phyloP scores from a whole-genome alignment of 2,888 invertebrate species.

The Ligdia adustata region DNA sequence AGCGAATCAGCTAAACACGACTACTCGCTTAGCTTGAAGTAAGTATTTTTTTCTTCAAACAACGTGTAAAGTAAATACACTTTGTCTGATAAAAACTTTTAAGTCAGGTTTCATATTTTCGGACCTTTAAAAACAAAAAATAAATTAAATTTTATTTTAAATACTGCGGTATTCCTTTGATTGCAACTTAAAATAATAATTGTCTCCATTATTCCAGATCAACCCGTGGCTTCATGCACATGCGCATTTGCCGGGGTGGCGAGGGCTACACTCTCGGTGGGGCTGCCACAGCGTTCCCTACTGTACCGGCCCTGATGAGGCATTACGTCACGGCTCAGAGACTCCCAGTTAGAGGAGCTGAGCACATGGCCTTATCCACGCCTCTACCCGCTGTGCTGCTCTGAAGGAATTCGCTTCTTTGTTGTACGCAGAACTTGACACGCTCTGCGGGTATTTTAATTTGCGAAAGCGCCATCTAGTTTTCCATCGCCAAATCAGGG shows the following conservation, averaged over 20 bases:
- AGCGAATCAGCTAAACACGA: conserved; percentile 97
- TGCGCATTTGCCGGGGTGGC: conserved; percentile 93
- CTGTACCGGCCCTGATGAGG: conserved; percentile 97
- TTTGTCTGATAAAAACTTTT: no score
- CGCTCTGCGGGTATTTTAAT: conserved; percentile 19
- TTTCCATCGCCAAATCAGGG: conserved; percentile 18
- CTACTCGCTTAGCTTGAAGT: conserved; percentile 97
- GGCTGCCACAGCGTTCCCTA: conserved; percentile 95
- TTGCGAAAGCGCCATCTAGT: conserved; percentile 16
- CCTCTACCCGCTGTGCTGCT: conserved; percentile 94
- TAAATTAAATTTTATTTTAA: no score
- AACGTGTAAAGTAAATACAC: no score
- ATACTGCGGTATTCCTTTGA: no score
- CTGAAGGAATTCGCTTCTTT: conserved; percentile 58
- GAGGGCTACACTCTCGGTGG: conserved; percentile 96
- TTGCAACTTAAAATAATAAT: no score
- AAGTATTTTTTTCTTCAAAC: conserved; percentile 67
- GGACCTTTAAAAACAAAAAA: no score
- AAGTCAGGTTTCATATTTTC: no score
- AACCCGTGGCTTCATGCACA: conserved; percentile 97
- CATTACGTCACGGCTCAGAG: conserved; percentile 95
- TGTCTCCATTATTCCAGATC: no score
- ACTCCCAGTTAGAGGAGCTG: conserved; percentile 97
- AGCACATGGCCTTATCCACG: conserved; percentile 97
- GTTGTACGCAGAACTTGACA: conserved; percentile 17